Percentiles rank a stretch among this genome's conserved stretches.
Conservation (phyloP, 2,888 invertebrate genomes). For the Neoitamus cyanurus region DNA sequence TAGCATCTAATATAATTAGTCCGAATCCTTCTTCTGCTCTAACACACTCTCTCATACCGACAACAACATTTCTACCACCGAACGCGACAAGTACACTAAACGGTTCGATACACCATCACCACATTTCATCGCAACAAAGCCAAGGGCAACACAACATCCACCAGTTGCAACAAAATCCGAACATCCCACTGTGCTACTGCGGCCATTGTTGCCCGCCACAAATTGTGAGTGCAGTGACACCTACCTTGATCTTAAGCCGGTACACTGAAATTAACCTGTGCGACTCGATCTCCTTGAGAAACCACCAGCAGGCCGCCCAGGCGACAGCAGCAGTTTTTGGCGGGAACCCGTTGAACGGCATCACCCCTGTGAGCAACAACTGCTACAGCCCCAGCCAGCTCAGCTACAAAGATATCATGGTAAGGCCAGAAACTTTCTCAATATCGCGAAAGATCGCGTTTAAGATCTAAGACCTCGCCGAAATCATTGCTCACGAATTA, state of each 20-base stretch:
- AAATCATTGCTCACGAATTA: neutral
- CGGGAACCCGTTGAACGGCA: constrained; percentile 45
- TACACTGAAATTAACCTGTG: constrained; percentile 59
- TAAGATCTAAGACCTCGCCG: neutral
- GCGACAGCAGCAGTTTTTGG: constrained; percentile 20
- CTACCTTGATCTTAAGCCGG: constrained; percentile 57
- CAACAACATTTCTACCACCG: constrained; percentile 43
- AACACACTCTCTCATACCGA: constrained; percentile 45
- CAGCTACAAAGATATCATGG: constrained; percentile 54
- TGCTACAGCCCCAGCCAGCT: constrained; percentile 34
- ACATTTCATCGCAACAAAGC: constrained; percentile 50
- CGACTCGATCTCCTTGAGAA: constrained; percentile 55
- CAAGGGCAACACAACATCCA: constrained; percentile 48
- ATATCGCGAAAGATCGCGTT: neutral
- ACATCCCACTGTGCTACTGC: constrained; percentile 56
- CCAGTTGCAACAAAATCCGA: constrained; percentile 48
- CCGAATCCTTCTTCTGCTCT: constrained; percentile 41
- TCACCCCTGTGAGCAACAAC: constrained; percentile 11
- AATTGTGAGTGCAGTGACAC: constrained; percentile 54
- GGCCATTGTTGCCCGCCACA: constrained; percentile 55
- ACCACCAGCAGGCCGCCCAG: constrained; percentile 59
- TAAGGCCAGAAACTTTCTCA: constrained; percentile 47
- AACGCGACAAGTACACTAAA: constrained; percentile 36
- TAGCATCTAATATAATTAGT: constrained; percentile 45
- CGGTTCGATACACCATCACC: constrained; percentile 54